A percentile compares a stretch with the other conserved stretches of the same genome.
These are phyloP conservation scores for Drosophila pandora DNA, from an alignment of 1,140 invertebrate genomes.

Conservation along the genomic window DNA sequence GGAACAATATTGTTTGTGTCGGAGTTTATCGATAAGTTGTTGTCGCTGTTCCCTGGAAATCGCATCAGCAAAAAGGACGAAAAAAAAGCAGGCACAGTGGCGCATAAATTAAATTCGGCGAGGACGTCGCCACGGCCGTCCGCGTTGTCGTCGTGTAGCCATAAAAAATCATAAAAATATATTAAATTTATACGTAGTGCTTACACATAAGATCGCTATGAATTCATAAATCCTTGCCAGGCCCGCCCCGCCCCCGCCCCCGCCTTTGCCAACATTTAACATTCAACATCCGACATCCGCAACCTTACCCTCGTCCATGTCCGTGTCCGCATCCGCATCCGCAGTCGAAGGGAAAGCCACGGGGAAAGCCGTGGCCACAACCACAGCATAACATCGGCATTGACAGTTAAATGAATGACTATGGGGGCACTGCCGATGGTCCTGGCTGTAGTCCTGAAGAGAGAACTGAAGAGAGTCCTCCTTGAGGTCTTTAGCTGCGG, in stretches of 20 bases:
- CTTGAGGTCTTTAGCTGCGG: conserved; percentile 9
- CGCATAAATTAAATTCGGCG: conserved; percentile 53
- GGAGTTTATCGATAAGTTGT: conserved; percentile 74
- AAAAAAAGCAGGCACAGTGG: conserved; percentile 35
- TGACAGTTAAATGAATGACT: conserved; percentile 74
- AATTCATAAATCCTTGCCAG: conserved; percentile 57
- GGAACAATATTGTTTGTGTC: conserved; percentile 72
- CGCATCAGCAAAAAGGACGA: conserved; percentile 33
- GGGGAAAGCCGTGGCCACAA: conserved; percentile 38
- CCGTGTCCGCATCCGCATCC: conserved; percentile 21
- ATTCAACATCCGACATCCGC: conserved; percentile 14
- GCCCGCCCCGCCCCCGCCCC: conserved; percentile 13
- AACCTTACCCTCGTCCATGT: conserved; percentile 13
- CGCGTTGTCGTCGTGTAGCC: conserved; percentile 29
- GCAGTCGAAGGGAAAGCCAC: conserved; percentile 5
- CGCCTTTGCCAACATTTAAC: not conserved
- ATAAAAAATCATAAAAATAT: conserved; percentile 63
- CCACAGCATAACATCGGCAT: conserved; percentile 68
- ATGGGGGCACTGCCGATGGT: conserved; percentile 25
- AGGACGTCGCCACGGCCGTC: conserved; percentile 2
- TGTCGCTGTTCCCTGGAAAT: conserved; percentile 39
- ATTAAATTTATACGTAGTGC: conserved; percentile 57
- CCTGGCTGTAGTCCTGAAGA: conserved; percentile 7
- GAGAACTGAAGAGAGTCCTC: conserved; percentile 18
- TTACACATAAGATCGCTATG: conserved; percentile 65